Evolutionary conservation across 1,140 invertebrate genomes (phyloP), one percentile per base, ranked within the genome.

Genomic region (Dendroctonus ponderosae): DNA sequence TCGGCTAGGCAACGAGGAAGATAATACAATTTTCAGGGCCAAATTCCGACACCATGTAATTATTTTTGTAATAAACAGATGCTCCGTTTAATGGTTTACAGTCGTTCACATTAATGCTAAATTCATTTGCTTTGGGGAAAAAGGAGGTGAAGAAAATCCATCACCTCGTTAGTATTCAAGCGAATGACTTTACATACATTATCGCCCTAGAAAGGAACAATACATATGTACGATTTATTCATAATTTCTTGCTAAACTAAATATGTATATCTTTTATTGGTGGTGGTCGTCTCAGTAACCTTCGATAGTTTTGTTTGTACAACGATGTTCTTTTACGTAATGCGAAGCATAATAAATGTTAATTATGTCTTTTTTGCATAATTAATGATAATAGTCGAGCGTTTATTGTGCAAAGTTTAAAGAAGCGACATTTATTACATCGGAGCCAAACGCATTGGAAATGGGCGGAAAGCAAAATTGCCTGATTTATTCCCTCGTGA

Each of bases 321-420:
- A 53, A 26, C 43, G 49, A 57, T 60, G 64, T 66, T 60, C 57
- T 66, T 66, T 62, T 66, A 61, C 64, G 64, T 61, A 66, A 66
- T 44, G 49, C 42, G 8, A 60, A 43, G 15, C 57, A 61, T 66
- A 66, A 66, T 66, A 66, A 51, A 66, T 61, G 64, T 66, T 66
- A 60, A 66, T 66, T 50, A 61, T 66, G 54, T 60, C 64, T 66
- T 66, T 60, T 66, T 66, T 66, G 64, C 50, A 66, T 65, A 65
- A 57, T 65, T 65, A 65, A 57, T 65, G 62, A 65, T 65, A 57
- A 56, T 65, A 57, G 54, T 65, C 61, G 51, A 63, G 62, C 53
- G 61, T 63, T 56, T 56, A 56, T 63, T 63, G 61, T 43, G 61
- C 61, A 15, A 63, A 56, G 51, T 63, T 44, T 63, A 56, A 54